phyloP scores from a whole-genome alignment of 1,140 invertebrate genomes.

The Aricia agestis region DNA sequence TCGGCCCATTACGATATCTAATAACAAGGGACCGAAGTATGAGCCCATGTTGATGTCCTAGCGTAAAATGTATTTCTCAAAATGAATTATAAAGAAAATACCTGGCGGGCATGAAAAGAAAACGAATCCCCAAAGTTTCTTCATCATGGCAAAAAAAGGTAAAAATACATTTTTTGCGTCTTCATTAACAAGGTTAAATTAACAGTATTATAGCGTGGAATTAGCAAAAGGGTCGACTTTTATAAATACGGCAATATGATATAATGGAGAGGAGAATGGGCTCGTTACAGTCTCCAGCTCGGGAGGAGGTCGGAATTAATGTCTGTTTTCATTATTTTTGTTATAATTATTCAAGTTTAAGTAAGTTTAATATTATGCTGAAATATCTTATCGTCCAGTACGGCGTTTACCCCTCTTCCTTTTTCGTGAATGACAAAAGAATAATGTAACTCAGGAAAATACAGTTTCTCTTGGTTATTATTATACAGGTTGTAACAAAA shows the following conservation, averaged over 20 bases:
- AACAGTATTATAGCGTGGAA: conserved; percentile 37
- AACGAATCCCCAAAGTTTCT: conserved; percentile 11
- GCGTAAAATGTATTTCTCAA: not conserved
- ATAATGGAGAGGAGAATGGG: conserved; percentile 45
- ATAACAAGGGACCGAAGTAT: not conserved
- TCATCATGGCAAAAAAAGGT: conserved; percentile 15
- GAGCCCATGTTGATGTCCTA: not conserved
- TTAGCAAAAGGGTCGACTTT: conserved; percentile 33
- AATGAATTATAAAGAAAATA: not conserved
- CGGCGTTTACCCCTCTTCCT: not conserved
- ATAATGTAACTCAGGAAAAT: not conserved
- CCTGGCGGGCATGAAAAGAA: not conserved
- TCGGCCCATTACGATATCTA: too few species aligned
- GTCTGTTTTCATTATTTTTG: conserved; percentile 25
- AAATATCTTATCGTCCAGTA: conserved; percentile 3
- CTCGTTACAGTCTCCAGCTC: conserved; percentile 31
- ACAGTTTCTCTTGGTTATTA: too few species aligned
- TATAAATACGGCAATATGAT: conserved; percentile 49
- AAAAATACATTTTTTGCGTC: conserved; percentile 31
- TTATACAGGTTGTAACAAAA: too few species aligned
- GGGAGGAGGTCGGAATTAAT: conserved; percentile 17
- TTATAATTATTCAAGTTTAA: conserved; percentile 15
- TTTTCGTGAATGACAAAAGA: not conserved
- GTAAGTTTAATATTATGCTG: conserved; percentile 7
- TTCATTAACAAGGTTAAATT: conserved; percentile 49